Conservation (phyloP, 1,140 invertebrate species). For the Tetramorium alpestre region DNA sequence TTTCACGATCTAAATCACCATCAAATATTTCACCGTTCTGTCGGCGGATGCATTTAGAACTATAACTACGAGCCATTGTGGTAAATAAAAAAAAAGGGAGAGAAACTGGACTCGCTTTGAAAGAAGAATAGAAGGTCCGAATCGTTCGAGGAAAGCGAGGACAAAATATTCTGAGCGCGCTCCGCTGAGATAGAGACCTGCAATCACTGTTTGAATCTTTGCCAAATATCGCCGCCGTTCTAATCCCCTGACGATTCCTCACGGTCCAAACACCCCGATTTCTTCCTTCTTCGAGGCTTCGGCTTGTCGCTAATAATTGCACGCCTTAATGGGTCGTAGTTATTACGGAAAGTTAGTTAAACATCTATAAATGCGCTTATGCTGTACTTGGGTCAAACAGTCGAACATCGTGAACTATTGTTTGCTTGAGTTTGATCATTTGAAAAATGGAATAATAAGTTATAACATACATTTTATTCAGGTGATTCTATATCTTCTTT, state of each 20-base stretch:
- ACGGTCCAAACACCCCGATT: slow-evolving; percentile 13
- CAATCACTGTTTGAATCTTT: slow-evolving; percentile 84
- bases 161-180: slow-evolving; percentile 79
- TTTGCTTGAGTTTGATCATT: background rate
- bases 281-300: slow-evolving; percentile 2
- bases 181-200: slow-evolving; percentile 82
- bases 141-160: slow-evolving; percentile 66
- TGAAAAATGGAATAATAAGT: background rate
- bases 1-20: slow-evolving; percentile 60
- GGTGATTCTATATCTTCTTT: background rate
- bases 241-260: slow-evolving; percentile 49
- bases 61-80: background rate
- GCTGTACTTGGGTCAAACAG: slow-evolving; percentile 81
- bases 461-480: background rate
- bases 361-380: slow-evolving; percentile 77
- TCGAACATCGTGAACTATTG: slow-evolving; percentile 37
- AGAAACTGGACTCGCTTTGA: slow-evolving; percentile 35
- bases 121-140: slow-evolving; percentile 66
- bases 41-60: background rate
- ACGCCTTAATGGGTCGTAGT: background rate
- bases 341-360: slow-evolving; percentile 74
- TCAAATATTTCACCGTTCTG: slow-evolving; percentile 55
- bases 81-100: slow-evolving; percentile 57
- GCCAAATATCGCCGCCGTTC: slow-evolving; percentile 77
- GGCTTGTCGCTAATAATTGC: slow-evolving; percentile 11